Evolutionary conservation across 2,888 invertebrate genomes (phyloP).

Genomic region (Matsumyia berberina): DNA sequence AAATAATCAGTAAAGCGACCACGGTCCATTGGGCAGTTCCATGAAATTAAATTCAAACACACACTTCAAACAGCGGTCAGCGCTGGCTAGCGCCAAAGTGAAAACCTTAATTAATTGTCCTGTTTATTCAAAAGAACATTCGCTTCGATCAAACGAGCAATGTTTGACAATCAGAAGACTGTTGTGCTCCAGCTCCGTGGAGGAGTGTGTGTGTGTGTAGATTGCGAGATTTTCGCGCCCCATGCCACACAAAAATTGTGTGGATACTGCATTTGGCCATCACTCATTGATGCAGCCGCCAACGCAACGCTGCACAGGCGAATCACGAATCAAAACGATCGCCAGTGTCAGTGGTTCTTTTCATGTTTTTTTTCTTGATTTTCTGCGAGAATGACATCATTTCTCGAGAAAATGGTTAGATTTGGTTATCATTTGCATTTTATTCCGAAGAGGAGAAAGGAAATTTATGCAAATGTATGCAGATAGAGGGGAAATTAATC

Average conservation of each 20-base stretch:
- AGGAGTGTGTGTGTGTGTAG: not conserved
- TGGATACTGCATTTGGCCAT: constrained; percentile 34
- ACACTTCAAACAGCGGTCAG: not conserved
- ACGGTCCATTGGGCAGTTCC: constrained; percentile 57
- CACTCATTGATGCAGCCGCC: constrained; percentile 70
- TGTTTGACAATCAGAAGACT: constrained; percentile 48
- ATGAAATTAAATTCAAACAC: constrained; percentile 39
- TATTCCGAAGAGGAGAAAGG: constrained; percentile 16
- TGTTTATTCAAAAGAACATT: constrained; percentile 50
- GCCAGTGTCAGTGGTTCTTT: constrained; percentile 36
- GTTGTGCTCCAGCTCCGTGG: not conserved
- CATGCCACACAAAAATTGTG: constrained; percentile 52
- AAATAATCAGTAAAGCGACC: constrained; percentile 61
- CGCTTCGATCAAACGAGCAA: constrained; percentile 59
- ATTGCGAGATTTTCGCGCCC: constrained; percentile 37
- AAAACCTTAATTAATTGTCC: constrained; percentile 70
- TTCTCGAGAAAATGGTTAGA: constrained; percentile 51
- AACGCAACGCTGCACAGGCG: constrained; percentile 50
- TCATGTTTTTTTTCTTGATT: constrained; percentile 9
- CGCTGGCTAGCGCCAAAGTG: constrained; percentile 9
- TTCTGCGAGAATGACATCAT: constrained; percentile 58
- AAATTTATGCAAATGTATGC: constrained; percentile 52
- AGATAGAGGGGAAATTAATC: constrained; percentile 52
- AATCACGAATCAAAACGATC: constrained; percentile 41
- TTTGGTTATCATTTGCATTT: constrained; percentile 58